phyloP scores from a whole-genome alignment of 2,888 invertebrate genomes.

The Plebejus melissa region DNA sequence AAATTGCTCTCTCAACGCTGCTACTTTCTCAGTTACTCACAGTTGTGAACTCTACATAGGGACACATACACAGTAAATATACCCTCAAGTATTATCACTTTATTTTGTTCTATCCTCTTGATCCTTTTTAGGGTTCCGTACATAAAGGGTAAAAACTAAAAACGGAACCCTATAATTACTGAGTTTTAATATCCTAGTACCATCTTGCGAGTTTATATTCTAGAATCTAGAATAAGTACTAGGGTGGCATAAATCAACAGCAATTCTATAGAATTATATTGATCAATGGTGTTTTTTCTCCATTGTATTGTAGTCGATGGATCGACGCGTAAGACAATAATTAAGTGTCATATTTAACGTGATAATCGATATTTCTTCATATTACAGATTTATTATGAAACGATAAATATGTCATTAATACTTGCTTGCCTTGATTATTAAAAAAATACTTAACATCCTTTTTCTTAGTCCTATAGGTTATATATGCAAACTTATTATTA shows the following conservation, averaged over 20 bases:
- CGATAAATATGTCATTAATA: not conserved
- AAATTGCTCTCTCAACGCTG: too few relatives aligned
- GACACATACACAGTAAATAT: too few relatives aligned
- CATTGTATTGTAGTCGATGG: not conserved
- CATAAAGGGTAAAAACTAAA: too few relatives aligned
- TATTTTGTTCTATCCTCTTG: too few relatives aligned
- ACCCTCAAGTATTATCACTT: too few relatives aligned
- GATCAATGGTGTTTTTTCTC: slow-evolving; percentile 1
- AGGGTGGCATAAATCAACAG: slow-evolving; percentile 3
- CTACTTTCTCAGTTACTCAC: too few relatives aligned
- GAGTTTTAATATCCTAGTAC: too few relatives aligned
- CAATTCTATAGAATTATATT: not conserved
- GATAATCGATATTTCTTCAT: slow-evolving; percentile 2
- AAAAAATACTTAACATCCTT: not conserved
- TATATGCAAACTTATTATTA: too few relatives aligned
- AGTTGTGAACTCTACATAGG: too few relatives aligned
- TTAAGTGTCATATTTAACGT: not conserved
- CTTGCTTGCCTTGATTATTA: not conserved
- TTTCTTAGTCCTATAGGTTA: too few relatives aligned
- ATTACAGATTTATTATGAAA: not conserved
- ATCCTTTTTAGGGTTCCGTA: too few relatives aligned
- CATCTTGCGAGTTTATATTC: not conserved
- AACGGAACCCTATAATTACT: too few relatives aligned
- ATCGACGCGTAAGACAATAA: not conserved
- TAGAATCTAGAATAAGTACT: not conserved